Evolutionary conservation across 2,888 invertebrate species (phyloP).

Genomic region (Nasonia oneida): DNA sequence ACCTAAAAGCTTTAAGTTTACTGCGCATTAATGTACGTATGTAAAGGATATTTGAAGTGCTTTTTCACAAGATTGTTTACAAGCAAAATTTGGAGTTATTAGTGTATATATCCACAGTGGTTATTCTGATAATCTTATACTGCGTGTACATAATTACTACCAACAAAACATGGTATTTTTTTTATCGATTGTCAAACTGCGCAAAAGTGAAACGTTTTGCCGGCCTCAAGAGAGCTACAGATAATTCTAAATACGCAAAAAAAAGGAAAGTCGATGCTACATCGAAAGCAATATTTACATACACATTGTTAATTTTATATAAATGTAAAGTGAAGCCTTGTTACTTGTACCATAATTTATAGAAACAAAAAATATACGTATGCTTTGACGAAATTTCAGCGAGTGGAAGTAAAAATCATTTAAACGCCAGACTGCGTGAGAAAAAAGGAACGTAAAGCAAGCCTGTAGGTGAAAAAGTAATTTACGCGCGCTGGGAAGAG

Average conservation of each 20-base stretch:
- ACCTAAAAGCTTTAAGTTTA: slow-evolving; percentile 38
- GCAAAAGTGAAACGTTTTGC: slow-evolving; percentile 13
- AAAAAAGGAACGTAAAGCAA: slow-evolving; percentile 38
- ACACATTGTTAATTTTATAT: slow-evolving; percentile 56
- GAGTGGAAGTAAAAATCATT: slow-evolving; percentile 32
- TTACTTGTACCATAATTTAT: slow-evolving; percentile 12
- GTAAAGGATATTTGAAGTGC: slow-evolving; percentile 16
- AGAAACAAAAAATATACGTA: slow-evolving; percentile 36
- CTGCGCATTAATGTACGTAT: slow-evolving; percentile 6
- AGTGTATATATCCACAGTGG: slow-evolving; percentile 47
- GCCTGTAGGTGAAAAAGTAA: slow-evolving; percentile 56
- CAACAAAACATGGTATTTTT: slow-evolving; percentile 35
- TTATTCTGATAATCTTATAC: slow-evolving; percentile 10
- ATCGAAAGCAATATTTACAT: not conserved
- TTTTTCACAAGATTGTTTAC: slow-evolving; percentile 28
- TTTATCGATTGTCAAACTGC: slow-evolving; percentile 23
- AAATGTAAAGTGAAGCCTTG: slow-evolving; percentile 40
- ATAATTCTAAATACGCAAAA: slow-evolving; percentile 4
- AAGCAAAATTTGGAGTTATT: not conserved
- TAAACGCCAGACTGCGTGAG: not conserved
- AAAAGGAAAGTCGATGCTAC: not conserved
- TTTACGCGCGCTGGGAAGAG: slow-evolving; percentile 39
- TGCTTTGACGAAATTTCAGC: slow-evolving; percentile 19
- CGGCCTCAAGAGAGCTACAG: not conserved
- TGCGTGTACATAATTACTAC: slow-evolving; percentile 47